Evolutionary conservation across 2,113 vertebrate genomes (phyloP).

Genomic region (Macquaria australasica): DNA sequence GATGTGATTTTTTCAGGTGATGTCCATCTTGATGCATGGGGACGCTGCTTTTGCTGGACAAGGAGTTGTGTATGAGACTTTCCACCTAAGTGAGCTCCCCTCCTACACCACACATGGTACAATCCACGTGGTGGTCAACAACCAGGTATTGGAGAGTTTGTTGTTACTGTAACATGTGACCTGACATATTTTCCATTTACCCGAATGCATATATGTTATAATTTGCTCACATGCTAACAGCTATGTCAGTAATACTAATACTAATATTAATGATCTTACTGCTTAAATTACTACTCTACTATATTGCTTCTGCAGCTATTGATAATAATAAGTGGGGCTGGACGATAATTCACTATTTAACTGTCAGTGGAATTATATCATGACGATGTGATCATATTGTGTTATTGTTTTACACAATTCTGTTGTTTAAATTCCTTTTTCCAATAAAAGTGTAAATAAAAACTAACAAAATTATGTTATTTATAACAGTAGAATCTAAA

Average conservation of each 20-base stretch:
- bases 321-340: not conserved
- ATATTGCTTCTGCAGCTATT: not conserved
- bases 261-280: not conserved
- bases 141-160: slow-evolving; percentile 86
- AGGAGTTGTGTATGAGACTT: slow-evolving; percentile 94
- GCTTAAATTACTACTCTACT: not conserved
- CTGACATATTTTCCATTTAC: not conserved
- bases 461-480: not conserved
- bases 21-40: slow-evolving; percentile 93
- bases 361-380: not conserved
- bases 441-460: not conserved
- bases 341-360: not conserved
- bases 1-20: slow-evolving; percentile 85
- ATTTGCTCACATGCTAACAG: not conserved
- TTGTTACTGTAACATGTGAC: not conserved
- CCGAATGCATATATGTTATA: not conserved
- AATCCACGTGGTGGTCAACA: slow-evolving; percentile 94
- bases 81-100: slow-evolving; percentile 93
- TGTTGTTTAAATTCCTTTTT: not conserved
- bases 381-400: not conserved
- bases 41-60: slow-evolving; percentile 94
- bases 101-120: slow-evolving; percentile 95
- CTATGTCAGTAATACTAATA: not conserved
- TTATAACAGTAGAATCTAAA: not conserved
- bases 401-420: not conserved